These are phyloP conservation scores for Dromococcyx pavoninus DNA, from an alignment of 2,797 vertebrate species.

Conservation along the genomic window DNA sequence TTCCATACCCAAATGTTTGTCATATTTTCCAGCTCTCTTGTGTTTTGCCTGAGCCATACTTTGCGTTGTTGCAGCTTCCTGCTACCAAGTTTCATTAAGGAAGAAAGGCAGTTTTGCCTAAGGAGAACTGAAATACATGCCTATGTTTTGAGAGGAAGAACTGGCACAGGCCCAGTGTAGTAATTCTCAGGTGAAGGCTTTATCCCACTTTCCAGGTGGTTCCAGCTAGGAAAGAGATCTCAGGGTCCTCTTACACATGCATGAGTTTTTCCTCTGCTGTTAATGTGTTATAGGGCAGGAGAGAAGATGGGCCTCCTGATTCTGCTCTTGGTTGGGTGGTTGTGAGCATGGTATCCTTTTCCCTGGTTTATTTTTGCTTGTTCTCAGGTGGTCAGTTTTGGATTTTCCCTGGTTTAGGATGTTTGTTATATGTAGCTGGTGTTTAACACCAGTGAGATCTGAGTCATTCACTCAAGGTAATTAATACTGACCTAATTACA, in stretches of 20 bases:
- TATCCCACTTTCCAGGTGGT: not conserved
- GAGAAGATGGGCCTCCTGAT: not conserved
- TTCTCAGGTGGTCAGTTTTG: not conserved
- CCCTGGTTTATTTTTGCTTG: not conserved
- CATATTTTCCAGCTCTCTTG: not conserved
- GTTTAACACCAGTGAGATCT: not conserved
- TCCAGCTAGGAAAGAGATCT: not conserved
- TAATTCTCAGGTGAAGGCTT: not conserved
- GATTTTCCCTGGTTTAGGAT: not conserved
- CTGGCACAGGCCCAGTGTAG: not conserved
- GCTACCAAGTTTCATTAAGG: not conserved
- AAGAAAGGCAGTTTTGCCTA: not conserved
- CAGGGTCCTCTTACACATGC: not conserved
- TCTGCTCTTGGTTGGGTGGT: not conserved
- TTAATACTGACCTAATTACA: constrained; percentile 55
- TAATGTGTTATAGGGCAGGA: not conserved
- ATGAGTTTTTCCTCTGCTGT: not conserved
- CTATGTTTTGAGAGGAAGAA: not conserved
- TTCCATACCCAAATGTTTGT: not conserved
- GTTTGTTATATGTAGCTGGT: not conserved
- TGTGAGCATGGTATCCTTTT: not conserved
- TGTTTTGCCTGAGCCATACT: not conserved
- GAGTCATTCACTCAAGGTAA: not conserved
- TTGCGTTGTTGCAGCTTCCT: not conserved
- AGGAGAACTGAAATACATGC: not conserved